A percentile compares a stretch with the other conserved stretches of the same genome.
These are phyloP conservation scores for Rattus norvegicus DNA, from an alignment of 2,113 vertebrate genomes.

Conservation along the genomic window DNA sequence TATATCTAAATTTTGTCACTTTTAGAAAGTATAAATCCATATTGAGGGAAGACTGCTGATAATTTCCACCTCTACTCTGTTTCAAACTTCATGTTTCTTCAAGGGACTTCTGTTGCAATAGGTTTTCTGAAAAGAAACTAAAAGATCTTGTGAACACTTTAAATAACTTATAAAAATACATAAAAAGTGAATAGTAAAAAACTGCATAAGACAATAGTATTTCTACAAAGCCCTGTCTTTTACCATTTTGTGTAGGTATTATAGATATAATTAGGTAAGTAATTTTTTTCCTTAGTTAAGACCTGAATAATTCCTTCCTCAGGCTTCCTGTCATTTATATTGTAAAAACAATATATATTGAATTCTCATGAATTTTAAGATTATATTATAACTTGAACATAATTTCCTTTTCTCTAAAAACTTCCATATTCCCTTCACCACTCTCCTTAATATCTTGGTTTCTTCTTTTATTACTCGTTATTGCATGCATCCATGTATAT, in stretches of 20 bases:
- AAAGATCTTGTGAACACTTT: background rate
- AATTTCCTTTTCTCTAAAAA: background rate
- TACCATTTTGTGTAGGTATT: background rate
- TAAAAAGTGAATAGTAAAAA: background rate
- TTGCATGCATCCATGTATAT: background rate
- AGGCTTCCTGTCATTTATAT: background rate
- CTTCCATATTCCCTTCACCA: background rate
- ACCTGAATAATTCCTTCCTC: background rate
- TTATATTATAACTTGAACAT: background rate
- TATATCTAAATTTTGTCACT: background rate
- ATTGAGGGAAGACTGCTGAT: background rate
- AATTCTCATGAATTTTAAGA: background rate
- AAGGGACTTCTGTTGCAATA: background rate
- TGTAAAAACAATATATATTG: background rate
- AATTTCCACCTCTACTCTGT: background rate
- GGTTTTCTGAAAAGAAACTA: background rate
- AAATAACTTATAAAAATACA: background rate
- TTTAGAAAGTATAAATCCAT: background rate
- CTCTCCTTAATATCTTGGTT: background rate
- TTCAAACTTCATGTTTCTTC: background rate
- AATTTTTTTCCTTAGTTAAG: background rate
- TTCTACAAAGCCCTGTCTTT: background rate
- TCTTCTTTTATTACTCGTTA: background rate
- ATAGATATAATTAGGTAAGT: background rate
- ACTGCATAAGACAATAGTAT: background rate